phyloP scores from a whole-genome alignment of 2,888 invertebrate genomes.

The Scaptomyza flava region DNA sequence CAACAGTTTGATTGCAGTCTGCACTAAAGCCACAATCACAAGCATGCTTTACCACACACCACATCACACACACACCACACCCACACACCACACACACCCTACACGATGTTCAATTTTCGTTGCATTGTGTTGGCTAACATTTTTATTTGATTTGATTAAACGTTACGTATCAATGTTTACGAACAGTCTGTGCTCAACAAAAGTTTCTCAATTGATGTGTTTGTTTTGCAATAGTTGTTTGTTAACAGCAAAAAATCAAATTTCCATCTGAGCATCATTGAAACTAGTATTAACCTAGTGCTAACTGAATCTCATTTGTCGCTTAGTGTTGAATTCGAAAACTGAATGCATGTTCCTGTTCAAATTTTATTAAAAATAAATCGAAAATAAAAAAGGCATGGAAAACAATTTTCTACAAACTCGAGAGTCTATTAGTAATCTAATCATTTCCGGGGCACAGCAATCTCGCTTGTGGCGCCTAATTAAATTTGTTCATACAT shows the following conservation, averaged over 20 bases:
- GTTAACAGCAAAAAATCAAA: constrained; percentile 7
- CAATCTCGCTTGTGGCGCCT: neutral
- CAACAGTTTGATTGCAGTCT: constrained; percentile 66
- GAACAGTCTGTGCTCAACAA: neutral
- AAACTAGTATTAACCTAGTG: neutral
- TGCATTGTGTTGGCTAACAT: neutral
- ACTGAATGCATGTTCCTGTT: no score
- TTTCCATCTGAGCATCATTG: neutral
- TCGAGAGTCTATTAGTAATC: constrained; percentile 2
- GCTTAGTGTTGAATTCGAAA: neutral
- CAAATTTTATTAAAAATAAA: no score
- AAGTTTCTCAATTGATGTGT: neutral
- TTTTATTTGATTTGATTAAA: constrained; percentile 16
- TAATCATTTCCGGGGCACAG: neutral
- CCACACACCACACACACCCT: neutral
- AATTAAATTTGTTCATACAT: constrained; percentile 16
- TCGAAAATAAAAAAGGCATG: neutral
- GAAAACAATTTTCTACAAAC: neutral
- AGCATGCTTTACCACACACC: neutral
- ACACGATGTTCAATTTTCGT: neutral
- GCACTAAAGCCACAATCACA: constrained; percentile 16
- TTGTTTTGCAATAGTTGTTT: neutral
- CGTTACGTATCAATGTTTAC: constrained; percentile 6
- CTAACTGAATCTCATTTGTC: neutral
- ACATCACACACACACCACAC: constrained; percentile 1